Base-by-base conservation (phyloP, 2,888 invertebrate species). In the Amiota minor region DNA sequence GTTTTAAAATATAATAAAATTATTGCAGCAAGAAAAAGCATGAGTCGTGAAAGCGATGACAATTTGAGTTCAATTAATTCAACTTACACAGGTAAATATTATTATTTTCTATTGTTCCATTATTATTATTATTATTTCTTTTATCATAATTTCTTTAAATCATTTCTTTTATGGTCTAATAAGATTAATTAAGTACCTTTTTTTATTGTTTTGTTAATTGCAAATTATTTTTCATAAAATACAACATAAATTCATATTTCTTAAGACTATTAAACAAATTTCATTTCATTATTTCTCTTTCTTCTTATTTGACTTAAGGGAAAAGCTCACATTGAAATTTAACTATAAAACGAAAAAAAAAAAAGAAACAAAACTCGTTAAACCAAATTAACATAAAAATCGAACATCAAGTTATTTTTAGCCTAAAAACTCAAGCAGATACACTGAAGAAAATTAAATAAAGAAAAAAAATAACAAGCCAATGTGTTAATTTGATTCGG, bases 41-140 rank as follows among this genome's bases (percentile, higher is more conserved):
- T 88, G 88, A 88, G 86, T 86, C 88, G 88, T 87, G 88, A 88
- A 87, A 87, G 87, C 86, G 88, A 88, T 87, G 88, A 87, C 87
- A 88, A 88, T 77, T 82, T 88, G 79, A 88, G 87, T 81, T 88
- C 88, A 77, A 85, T 87, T 75, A 88, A 88, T 85, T 88, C 88
- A 72, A 83, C 87, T 76, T 88, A 84, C 35, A 86, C 88, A 88
- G 88, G 88, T 88, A 87, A 87, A 74, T 80, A 81, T 76, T 49
- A 23, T 70, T 72, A 72, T 64, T 53, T 67, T 56, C 16, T 71
- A 72, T 67, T 65, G 16, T 68, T 73, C 12, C 23, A 49, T 47
- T 70, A 49, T 62, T 71, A 72, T 55, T 59, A n/a, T 45, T 64
- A 74, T 72, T 72, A 55, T 64, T 53, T 53, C 59, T 20, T 20